Evolutionary conservation across 35 echinoderm and acorn worm genomes (phyloP), one percentile per base, ranked within the genome.

Genomic region (Heliocidaris erythrogramma): DNA sequence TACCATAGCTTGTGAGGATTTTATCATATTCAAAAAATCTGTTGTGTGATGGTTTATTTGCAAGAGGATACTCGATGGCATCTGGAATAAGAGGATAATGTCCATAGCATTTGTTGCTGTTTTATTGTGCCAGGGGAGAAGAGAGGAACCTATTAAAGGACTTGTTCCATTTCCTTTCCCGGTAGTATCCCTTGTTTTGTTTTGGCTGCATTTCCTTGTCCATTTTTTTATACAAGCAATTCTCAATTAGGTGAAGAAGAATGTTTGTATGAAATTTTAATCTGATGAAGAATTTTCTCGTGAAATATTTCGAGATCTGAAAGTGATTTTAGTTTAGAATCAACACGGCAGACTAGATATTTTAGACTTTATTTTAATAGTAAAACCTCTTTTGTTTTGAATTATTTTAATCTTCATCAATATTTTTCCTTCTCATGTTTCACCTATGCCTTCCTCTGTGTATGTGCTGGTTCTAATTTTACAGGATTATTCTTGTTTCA

Each of bases 381-480:
- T n/a, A 5, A 5, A 78, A 71, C 17, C 27, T 78, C 65, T 78
- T n/a, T 78, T 78, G 65, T 78, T 56, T 78, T 78, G 65, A 21
- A n/a, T 78, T n/a, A 78, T 78, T 78, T 78, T 78, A 56, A 78
- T 78, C 65, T 27, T n/a, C 65, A 78, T 78, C 65, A 78, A 3
- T 78, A 78, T 56, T 14, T 18, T 78, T 27, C 27, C 21, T 78
- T 78, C 65, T 78, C 18, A 21, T 78, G n/a, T 78, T 78, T 78
- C 21, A 78, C 65, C 27, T 5, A 78, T 78, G 65, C 65, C 65
- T 78, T 78, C 65, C 65, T 78, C 18, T 78, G 65, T 78, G 27
- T 78, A 78, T 78, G 65, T 78, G 65, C 65, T 78, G n/a, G 21
- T 78, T n/a, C 27, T n/a, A 78, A 78, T 78, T n/a, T 78, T 78